Evolutionary conservation across 2,113 vertebrate species (phyloP), one percentile per base, ranked within the genome.

Genomic region (Gopherus flavomarginatus): DNA sequence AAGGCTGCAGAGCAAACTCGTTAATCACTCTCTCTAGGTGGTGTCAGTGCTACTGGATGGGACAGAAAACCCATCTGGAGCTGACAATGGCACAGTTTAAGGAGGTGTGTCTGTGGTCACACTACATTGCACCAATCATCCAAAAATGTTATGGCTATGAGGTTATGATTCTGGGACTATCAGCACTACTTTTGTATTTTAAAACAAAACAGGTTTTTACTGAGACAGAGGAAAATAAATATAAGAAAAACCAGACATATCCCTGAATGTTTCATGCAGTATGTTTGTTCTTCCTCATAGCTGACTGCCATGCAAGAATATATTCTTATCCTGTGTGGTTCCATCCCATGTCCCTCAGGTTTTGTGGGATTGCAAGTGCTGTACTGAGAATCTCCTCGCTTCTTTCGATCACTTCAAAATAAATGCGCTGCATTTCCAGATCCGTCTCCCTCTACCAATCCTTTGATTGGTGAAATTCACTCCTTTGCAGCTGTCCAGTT

Each of bases 371-470:
- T 75, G 50, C 65, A 79, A 26, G 11, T 12, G 57, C 81, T 75
- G 62, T 2, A 38, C 49, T 4, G 53, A 31, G 27, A 38, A 77
- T 35, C 31, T 16, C 57, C 24, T 7, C 26, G 79, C 75, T 85
- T 2, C 53, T 0, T 1, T 38, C 13, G 11, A 24, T 11, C 38
- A 44, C 24, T 78, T 78, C 83, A 42, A 27, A 1, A 6, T 6
- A 12, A 17, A 44, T 11, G 3, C 5, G 59, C 77, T 86, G 90
- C 44, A 22, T 31, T 56, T 84, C 31, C 86, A 16, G 75, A 53
- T 31, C 2, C 14, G 5, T 26, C 38, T 13, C 22, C 42, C 24
- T 7, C 38, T 24, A 7, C 72, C 72, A 5, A 7, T 31, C 80
- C 81, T 62, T 72, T 82, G 49, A n/a, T 4, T n/a, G 8, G 19